Percentiles rank a stretch among this genome's conserved stretches.
These are phyloP conservation scores for Lasioglossum baleicum DNA, from an alignment of 1,140 invertebrate genomes.

Conservation along the genomic window DNA sequence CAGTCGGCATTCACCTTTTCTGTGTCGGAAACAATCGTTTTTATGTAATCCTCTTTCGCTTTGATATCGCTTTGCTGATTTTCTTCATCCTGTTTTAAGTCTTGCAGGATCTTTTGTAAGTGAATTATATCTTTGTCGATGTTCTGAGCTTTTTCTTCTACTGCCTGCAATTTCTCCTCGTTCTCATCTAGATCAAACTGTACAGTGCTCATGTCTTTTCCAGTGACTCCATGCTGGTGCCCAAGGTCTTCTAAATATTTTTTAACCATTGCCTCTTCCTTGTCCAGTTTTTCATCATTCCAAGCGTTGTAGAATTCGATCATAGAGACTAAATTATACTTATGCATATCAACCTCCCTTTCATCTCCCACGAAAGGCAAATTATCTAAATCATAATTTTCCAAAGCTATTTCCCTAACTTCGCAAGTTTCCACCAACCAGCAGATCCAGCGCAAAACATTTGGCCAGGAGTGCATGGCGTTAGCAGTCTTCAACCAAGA, in stretches of 20 bases:
- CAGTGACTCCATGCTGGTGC: conserved; percentile 55
- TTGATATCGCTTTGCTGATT: conserved; percentile 26
- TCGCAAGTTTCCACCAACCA: conserved; percentile 80
- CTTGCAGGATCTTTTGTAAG: conserved; percentile 42
- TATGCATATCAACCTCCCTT: conserved; percentile 51
- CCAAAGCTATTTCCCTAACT: conserved; percentile 62
- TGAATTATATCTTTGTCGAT: conserved; percentile 48
- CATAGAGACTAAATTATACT: conserved; percentile 56
- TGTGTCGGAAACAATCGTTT: conserved; percentile 48
- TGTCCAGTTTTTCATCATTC: conserved; percentile 69
- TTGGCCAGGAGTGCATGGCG: conserved; percentile 81
- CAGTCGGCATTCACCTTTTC: conserved; percentile 56
- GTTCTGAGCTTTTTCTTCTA: conserved; percentile 42
- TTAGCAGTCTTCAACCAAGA: conserved; percentile 83
- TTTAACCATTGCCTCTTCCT: conserved; percentile 61
- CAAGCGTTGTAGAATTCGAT: conserved; percentile 64
- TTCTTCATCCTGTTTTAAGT: conserved; percentile 42
- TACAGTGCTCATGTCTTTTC: conserved; percentile 41
- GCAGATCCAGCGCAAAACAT: conserved; percentile 81
- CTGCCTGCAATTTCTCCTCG: conserved; percentile 35
- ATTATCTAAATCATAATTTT: conserved; percentile 60
- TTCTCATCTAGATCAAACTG: conserved; percentile 45
- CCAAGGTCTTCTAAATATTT: conserved; percentile 61
- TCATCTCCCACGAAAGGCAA: conserved; percentile 62
- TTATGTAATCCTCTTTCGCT: conserved; percentile 51